A percentile compares a stretch with the other conserved stretches of the same genome.
Conservation (phyloP, 2,113 vertebrate species). For the Emydura subglobosa region DNA sequence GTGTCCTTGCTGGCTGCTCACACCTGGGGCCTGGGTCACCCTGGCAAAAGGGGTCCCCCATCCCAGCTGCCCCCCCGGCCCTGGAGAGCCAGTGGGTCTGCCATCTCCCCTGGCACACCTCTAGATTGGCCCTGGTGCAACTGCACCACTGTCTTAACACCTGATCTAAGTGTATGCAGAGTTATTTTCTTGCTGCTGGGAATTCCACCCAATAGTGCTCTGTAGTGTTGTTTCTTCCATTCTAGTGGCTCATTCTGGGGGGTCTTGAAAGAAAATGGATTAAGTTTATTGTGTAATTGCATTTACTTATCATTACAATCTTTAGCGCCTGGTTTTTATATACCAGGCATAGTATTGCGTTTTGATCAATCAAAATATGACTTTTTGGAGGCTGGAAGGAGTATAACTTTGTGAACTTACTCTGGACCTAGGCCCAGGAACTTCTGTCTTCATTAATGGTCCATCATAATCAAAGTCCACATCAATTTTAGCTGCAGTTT, state of each 20-base stretch:
- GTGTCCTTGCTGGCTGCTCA: no score
- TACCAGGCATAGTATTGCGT: background rate
- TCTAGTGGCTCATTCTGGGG: background rate
- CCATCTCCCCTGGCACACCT: no score
- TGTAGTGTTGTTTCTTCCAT: background rate
- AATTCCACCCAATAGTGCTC: background rate
- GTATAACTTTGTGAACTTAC: constrained; percentile 73
- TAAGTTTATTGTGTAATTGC: background rate
- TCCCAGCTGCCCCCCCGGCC: no score
- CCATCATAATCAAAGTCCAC: constrained; percentile 94
- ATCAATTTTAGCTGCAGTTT: constrained; percentile 89
- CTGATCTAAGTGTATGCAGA: background rate
- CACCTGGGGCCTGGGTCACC: no score
- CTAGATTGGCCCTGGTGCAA: background rate
- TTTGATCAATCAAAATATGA: background rate
- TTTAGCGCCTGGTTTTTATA: background rate
- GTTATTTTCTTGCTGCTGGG: background rate
- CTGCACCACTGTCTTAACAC: background rate
- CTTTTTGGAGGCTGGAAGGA: background rate
- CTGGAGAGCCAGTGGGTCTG: no score
- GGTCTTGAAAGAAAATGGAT: background rate
- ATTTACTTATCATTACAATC: background rate
- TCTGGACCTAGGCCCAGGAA: constrained; percentile 92
- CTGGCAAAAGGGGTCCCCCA: no score
- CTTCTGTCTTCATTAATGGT: constrained; percentile 94